These are phyloP conservation scores for Eulimnadia texana DNA, from an alignment of 1,140 invertebrate species.

Conservation along the genomic window DNA sequence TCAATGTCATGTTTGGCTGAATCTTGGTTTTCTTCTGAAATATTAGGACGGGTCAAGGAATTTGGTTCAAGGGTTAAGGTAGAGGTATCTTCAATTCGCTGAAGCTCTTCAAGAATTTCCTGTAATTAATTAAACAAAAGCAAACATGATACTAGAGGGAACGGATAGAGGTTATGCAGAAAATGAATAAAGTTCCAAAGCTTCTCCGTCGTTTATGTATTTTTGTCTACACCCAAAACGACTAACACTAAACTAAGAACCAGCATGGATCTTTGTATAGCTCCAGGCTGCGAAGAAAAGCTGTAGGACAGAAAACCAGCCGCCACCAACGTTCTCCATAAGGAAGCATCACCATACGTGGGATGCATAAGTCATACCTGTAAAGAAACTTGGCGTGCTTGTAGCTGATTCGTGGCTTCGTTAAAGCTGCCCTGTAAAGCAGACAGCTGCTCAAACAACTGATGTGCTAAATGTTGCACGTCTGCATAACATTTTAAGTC, in stretches of 20 bases:
- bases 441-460: constrained; percentile 38
- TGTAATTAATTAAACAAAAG: neutral
- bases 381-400: constrained; percentile 38
- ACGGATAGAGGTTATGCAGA: neutral
- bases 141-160: neutral
- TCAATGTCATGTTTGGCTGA: too few relatives aligned
- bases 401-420: constrained; percentile 39
- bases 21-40: too few relatives aligned
- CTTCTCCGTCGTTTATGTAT: neutral
- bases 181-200: neutral
- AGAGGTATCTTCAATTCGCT: too few relatives aligned
- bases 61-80: too few relatives aligned
- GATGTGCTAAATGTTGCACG: constrained; percentile 33
- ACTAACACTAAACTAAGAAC: neutral
- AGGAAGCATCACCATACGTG: neutral
- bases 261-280: neutral
- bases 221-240: neutral
- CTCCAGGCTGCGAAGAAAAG: neutral
- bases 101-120: too few relatives aligned
- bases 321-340: neutral
- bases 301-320: neutral
- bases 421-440: constrained; percentile 37
- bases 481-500: constrained; percentile 32
- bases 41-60: too few relatives aligned
- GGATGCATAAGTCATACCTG: constrained; percentile 26